Percentiles rank a stretch among this genome's conserved stretches.
These are phyloP conservation scores for Carlito syrichta DNA, from an alignment of 2,113 vertebrate genomes.

Conservation along the genomic window DNA sequence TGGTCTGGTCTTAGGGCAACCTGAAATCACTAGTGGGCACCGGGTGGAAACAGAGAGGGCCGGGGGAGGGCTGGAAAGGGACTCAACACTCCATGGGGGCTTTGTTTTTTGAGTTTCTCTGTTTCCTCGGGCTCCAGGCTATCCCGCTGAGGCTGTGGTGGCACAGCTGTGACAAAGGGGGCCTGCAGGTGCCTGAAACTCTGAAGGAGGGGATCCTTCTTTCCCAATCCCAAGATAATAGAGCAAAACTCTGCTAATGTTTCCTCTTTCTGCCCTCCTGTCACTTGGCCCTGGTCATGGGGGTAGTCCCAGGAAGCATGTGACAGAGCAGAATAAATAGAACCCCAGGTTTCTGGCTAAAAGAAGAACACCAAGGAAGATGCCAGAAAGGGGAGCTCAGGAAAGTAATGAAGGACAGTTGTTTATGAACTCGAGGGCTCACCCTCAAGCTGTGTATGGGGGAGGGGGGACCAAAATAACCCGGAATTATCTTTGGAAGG, in stretches of 20 bases:
- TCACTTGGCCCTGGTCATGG: background rate
- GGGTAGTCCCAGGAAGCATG: background rate
- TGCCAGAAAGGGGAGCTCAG: rapidly evolving
- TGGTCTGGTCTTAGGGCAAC: background rate
- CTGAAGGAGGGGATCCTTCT: no score
- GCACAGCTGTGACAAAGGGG: background rate
- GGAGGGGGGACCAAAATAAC: no score
- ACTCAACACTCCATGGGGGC: rapidly evolving
- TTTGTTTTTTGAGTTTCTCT: background rate
- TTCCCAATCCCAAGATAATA: background rate
- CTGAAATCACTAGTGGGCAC: background rate
- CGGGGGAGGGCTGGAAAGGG: background rate
- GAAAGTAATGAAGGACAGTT: background rate
- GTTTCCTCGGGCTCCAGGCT: background rate
- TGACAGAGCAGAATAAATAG: background rate
- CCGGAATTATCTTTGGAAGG: no score
- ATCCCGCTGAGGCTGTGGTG: background rate
- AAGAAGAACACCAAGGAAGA: background rate
- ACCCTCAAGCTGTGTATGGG: rapidly evolving
- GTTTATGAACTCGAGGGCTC: background rate
- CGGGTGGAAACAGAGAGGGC: background rate
- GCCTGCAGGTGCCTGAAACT: background rate
- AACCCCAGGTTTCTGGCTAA: background rate
- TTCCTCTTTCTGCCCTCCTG: background rate
- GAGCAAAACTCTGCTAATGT: rapidly evolving